Conservation (phyloP, 1,140 invertebrate genomes). For the Paraescarpia echinospica region DNA sequence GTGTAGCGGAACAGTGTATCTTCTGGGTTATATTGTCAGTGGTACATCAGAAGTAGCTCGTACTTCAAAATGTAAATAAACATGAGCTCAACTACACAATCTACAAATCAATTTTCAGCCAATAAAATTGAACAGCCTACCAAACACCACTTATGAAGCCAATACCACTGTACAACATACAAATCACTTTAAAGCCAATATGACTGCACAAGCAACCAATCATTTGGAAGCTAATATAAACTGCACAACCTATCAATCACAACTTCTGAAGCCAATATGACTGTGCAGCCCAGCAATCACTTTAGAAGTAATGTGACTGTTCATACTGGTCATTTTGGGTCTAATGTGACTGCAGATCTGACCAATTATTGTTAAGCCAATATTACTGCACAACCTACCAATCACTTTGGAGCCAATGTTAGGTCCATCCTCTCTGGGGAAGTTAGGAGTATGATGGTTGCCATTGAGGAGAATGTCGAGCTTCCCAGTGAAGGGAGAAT, state of each 20-base stretch:
- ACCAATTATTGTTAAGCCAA: not conserved
- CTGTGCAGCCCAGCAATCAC: not conserved
- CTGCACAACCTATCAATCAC: conserved; percentile 18
- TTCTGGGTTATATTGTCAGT: not conserved
- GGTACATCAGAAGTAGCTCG: too few relatives aligned
- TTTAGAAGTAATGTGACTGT: too few relatives aligned
- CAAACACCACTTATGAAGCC: not conserved
- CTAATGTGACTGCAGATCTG: conserved; percentile 24
- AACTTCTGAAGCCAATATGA: too few relatives aligned
- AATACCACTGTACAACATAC: conserved; percentile 26
- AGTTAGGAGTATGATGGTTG: conserved; percentile 36
- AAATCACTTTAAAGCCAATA: too few relatives aligned
- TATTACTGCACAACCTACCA: conserved; percentile 22
- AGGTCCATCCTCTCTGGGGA: conserved; percentile 34
- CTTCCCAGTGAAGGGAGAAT: conserved; percentile 41
- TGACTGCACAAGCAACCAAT: conserved; percentile 24
- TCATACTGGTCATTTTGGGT: not conserved
- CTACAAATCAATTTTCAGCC: too few relatives aligned
- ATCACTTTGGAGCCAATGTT: conserved; percentile 31
- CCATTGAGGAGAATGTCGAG: conserved; percentile 43
- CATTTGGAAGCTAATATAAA: not conserved
- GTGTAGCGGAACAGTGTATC: not conserved
- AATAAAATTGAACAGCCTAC: too few relatives aligned
- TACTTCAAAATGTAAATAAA: too few relatives aligned
- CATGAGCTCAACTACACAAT: too few relatives aligned